These are phyloP conservation scores for Hylaeus anthracinus DNA, from an alignment of 1,140 invertebrate species.

Conservation along the genomic window DNA sequence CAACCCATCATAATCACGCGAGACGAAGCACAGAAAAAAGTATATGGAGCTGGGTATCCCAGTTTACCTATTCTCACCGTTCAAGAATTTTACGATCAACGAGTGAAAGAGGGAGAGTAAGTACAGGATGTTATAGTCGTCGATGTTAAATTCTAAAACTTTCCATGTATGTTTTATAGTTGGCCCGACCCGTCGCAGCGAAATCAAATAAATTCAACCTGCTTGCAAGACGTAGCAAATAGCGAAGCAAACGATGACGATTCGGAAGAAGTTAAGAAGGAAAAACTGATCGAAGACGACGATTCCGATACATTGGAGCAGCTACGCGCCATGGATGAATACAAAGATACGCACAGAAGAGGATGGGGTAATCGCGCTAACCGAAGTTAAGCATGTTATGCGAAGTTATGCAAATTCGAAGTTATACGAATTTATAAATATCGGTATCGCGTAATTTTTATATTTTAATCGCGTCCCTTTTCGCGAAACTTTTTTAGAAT, in stretches of 20 bases:
- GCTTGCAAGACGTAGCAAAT: conserved; percentile 66
- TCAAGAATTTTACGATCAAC: conserved; percentile 97
- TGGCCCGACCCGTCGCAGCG: conserved; percentile 72
- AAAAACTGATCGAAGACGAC: conserved; percentile 87
- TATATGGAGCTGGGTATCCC: conserved; percentile 97
- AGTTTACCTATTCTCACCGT: conserved; percentile 95
- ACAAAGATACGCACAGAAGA: conserved; percentile 93
- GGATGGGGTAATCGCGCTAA: conserved; percentile 95
- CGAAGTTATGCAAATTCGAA: no score
- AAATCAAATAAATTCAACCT: conserved; percentile 60
- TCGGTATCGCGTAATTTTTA: neutral
- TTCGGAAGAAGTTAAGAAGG: conserved; percentile 74
- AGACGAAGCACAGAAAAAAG: conserved; percentile 93
- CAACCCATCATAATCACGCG: conserved; percentile 96
- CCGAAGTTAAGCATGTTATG: conserved; percentile 85
- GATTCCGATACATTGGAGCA: conserved; percentile 87
- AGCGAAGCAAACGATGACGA: conserved; percentile 60
- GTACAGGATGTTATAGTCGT: conserved; percentile 63
- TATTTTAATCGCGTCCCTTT: no score
- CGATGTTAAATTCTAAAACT: neutral
- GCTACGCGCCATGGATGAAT: conserved; percentile 92
- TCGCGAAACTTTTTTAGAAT: no score
- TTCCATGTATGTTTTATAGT: conserved; percentile 58
- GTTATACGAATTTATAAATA: neutral
- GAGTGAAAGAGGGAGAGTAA: conserved; percentile 90